Evolutionary conservation across 2,113 vertebrate genomes (phyloP), one percentile per base, ranked within the genome.

Genomic region (Thamnaconus septentrionalis): DNA sequence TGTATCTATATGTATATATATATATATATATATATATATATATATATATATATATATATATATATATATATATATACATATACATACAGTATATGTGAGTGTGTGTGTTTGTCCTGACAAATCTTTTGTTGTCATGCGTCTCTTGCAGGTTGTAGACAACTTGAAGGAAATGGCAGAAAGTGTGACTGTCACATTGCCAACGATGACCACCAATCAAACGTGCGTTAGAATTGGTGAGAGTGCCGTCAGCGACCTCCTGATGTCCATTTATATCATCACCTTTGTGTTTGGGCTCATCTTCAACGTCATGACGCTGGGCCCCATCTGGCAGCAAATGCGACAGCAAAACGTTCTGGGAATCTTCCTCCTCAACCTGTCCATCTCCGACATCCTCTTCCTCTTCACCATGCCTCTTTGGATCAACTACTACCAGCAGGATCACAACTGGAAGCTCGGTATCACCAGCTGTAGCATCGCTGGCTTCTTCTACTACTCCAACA

Each of bases 401-500:
- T 69, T 90, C 71, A 93, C 93, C 9, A 89, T 93, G 74, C 93
- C 93, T 0, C 85, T 93, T 31, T 93, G 93, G 93, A 88, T 93
- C 42, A 76, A 90, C 55, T 93, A 93, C 64, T 92, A 90, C 74
- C 46, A 10, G 4, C 50, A 68, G 0, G n/a, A 90, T 71, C 93
- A 93, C 71, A 3, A n/a, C 4, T 93, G 92, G 92, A 1, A 0
- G 5, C 76, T 93, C 0, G 73, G 88, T 2, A 31, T 1, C 0
- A 0, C 0, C 0, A 59, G 85, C n/a, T 93, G 93, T 69, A 85
- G 74, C 6, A 4, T 93, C 4, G 87, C 85, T 0, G 93, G 93
- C n/a, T 93, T 93, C 61, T 50, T 93, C 57, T 93, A 90, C 81
- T 93, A 93, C 85, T 90, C 91, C 71, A 93, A 93, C 81, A 91